Evolutionary conservation across 2,113 vertebrate genomes (phyloP).

Genomic region (Menura novaehollandiae): DNA sequence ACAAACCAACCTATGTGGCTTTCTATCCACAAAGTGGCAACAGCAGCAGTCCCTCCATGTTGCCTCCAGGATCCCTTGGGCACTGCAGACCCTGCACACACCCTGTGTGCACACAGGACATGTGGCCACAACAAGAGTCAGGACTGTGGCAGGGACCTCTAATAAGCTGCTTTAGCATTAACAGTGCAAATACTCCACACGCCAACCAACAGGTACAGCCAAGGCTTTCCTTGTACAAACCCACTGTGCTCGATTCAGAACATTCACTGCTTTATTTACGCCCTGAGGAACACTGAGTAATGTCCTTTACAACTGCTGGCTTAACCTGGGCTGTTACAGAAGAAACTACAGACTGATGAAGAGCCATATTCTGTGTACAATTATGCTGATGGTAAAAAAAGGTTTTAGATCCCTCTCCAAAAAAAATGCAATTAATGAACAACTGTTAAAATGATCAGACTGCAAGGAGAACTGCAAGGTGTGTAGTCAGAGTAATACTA

Average conservation of each 20-base stretch:
- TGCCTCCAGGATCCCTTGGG: not conserved
- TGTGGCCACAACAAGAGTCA: rapidly evolving
- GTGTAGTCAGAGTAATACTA: not conserved
- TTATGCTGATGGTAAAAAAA: not conserved
- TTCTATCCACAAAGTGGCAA: not conserved
- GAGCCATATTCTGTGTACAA: not conserved
- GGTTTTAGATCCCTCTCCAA: not conserved
- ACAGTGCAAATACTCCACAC: not conserved
- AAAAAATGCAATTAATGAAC: not conserved
- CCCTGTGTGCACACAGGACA: not conserved
- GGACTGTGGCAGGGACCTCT: not conserved
- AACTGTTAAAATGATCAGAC: not conserved
- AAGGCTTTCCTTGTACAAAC: not conserved
- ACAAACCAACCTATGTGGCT: not conserved
- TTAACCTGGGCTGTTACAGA: not conserved
- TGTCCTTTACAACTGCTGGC: not conserved
- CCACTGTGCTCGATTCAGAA: not conserved
- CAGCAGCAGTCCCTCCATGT: not conserved
- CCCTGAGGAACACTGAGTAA: not conserved
- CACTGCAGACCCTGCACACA: not conserved
- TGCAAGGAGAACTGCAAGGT: not conserved
- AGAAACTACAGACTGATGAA: not conserved
- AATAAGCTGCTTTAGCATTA: not conserved
- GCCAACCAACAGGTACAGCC: not conserved
- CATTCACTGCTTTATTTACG: not conserved